phyloP scores from a whole-genome alignment of 1,140 invertebrate species.

The Hydropsyche tenuis region DNA sequence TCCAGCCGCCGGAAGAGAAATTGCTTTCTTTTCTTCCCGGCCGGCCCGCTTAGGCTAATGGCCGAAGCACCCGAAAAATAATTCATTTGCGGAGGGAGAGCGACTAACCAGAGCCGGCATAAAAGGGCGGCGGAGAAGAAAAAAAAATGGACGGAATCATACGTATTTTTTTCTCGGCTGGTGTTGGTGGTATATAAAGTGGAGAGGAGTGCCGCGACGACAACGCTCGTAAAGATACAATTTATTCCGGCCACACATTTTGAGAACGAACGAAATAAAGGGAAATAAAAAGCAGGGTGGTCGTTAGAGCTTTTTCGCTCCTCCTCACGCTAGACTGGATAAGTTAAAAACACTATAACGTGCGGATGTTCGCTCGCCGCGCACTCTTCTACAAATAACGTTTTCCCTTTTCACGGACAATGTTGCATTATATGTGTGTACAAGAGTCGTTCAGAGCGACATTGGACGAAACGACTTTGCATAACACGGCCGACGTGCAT shows the following conservation, averaged over 20 bases:
- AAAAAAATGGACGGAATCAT: constrained; percentile 6
- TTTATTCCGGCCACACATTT: constrained; percentile 23
- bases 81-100: constrained; percentile 15
- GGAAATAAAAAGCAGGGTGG: not conserved
- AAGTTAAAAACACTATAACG: constrained; percentile 10
- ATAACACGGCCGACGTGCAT: too few species aligned
- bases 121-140: not conserved
- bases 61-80: constrained; percentile 22
- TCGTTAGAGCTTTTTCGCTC: constrained; percentile 15
- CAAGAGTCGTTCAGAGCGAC: too few species aligned
- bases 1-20: constrained; percentile 15
- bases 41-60: constrained; percentile 15
- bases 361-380: not conserved
- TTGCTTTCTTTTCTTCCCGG: constrained; percentile 24
- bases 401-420: not conserved
- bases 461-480: too few species aligned
- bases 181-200: not conserved
- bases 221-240: constrained; percentile 19
- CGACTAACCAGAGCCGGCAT: not conserved
- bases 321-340: constrained; percentile 10
- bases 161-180: too few species aligned
- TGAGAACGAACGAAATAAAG: constrained; percentile 5
- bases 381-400: not conserved
- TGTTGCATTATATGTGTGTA: not conserved
- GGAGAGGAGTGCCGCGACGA: not conserved